A percentile compares a stretch with the other conserved stretches of the same genome.
These are phyloP conservation scores for Sebastes variabilis DNA, from an alignment of 2,797 vertebrate genomes.

Conservation along the genomic window DNA sequence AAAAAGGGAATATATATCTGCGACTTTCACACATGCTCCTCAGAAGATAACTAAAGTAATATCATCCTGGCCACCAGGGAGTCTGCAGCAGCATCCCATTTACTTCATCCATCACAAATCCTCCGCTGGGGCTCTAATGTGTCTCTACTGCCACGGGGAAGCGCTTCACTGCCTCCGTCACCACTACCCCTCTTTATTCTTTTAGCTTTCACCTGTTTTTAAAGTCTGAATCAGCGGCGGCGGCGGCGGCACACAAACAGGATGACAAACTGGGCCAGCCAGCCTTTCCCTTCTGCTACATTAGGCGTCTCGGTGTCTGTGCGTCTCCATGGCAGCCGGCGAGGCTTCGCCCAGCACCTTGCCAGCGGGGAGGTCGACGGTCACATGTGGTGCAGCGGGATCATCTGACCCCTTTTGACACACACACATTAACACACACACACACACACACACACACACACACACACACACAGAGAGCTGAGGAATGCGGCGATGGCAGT, in stretches of 20 bases:
- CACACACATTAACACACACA: neutral
- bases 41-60: slow-evolving; percentile 18
- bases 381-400: slow-evolving; percentile 22
- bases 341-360: slow-evolving; percentile 46
- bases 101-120: slow-evolving; percentile 41
- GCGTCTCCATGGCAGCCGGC: slow-evolving; percentile 12
- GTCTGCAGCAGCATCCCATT: slow-evolving; percentile 34
- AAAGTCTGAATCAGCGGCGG: slow-evolving; percentile 44
- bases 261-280: slow-evolving; percentile 30
- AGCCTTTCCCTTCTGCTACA: slow-evolving; percentile 28
- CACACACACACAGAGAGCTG: neutral
- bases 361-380: slow-evolving; percentile 55
- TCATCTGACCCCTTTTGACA: slow-evolving; percentile 21
- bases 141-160: slow-evolving; percentile 19
- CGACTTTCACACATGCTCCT: slow-evolving; percentile 18
- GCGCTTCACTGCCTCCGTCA: slow-evolving; percentile 19
- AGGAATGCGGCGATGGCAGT: neutral
- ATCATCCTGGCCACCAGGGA: slow-evolving; percentile 10
- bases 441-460: neutral
- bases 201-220: slow-evolving; percentile 29
- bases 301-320: neutral
- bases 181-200: neutral
- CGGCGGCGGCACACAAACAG: neutral
- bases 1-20: neutral
- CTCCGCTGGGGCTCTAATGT: slow-evolving; percentile 35